Conservation (phyloP, 2,888 invertebrate species). For the Heteromurus nitidus region DNA sequence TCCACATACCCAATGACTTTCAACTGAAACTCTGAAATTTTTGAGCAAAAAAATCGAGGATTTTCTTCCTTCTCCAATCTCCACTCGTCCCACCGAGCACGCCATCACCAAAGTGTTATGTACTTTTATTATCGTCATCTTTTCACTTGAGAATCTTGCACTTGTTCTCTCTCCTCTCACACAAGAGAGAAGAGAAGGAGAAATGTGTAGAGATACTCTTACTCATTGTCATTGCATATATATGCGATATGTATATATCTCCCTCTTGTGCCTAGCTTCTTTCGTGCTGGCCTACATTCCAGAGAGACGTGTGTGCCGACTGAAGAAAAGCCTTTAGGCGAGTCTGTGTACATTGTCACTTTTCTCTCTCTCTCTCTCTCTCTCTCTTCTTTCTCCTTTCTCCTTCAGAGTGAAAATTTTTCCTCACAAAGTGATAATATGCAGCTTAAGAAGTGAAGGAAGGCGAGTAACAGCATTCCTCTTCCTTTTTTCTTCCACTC, state of each 20-base stretch:
- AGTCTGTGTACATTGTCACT: neutral
- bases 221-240: too few species aligned
- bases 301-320: neutral
- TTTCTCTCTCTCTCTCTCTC: too few species aligned
- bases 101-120: constrained; percentile 2
- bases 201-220: too few species aligned
- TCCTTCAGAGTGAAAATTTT: too few species aligned
- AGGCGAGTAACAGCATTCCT: constrained; percentile 38
- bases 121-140: constrained; percentile 30
- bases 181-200: neutral
- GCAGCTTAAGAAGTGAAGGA: constrained; percentile 16
- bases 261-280: neutral
- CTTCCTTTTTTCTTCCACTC: constrained; percentile 45
- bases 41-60: too few species aligned
- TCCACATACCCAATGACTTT: too few species aligned
- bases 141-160: constrained; percentile 24
- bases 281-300: constrained; percentile 9
- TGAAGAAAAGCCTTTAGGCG: neutral
- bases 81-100: neutral
- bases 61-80: neutral
- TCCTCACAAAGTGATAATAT: constrained; percentile 30
- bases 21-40: neutral
- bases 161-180: neutral
- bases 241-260: too few species aligned
- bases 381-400: too few species aligned